Base-by-base conservation (phyloP, 2,888 invertebrate species). In the Drosophila meridiana region DNA sequence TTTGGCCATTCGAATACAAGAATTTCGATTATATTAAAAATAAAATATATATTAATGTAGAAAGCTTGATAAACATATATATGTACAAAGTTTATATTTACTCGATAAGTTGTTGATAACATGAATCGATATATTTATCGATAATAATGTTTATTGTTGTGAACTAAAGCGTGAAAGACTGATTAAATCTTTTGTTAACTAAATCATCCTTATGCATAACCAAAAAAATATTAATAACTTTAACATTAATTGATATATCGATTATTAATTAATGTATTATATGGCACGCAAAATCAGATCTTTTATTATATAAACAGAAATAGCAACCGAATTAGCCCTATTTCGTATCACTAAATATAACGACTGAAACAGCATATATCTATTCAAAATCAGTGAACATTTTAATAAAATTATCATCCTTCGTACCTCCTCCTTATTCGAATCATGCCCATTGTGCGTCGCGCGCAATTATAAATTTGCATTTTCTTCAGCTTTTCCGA, bases 391-490 rank as follows among this genome's bases (percentile, higher is more conserved):
- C 20, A 14, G 14, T 9, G 7, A 34, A 26, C 14, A 26, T 55
- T 55, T 38, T 0, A 47, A 65, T 7, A 26, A n/a, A 26, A 26
- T 30, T 20, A 32, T 38, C 26, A 1, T 20, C 28, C 13, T n/a
- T n/a, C 36, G 4, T 7, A 14, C 7, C 4, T 47, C 3, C 13
- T n/a, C 20, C 38, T 5, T 4, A 30, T 9, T 28, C 34, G 14
- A 55, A n/a, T 3, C 38, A 42, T 38, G 57, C 14, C 69, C 57
- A 69, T n/a, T 38, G 32, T 68, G 36, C 67, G 47, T 11, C 11
- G 48, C 11, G 59, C 34, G 61, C 69, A 67, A 76, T 76, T 73
- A 73, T 67, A 78, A 78, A 59, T 78, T 67, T 43, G 55, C 60
- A 69, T 74, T 68, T 69, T 53, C 69, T 59, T 61, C 55, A 47